Conservation (phyloP, 2,797 vertebrate genomes). For the Chiloscyllium punctatum region DNA sequence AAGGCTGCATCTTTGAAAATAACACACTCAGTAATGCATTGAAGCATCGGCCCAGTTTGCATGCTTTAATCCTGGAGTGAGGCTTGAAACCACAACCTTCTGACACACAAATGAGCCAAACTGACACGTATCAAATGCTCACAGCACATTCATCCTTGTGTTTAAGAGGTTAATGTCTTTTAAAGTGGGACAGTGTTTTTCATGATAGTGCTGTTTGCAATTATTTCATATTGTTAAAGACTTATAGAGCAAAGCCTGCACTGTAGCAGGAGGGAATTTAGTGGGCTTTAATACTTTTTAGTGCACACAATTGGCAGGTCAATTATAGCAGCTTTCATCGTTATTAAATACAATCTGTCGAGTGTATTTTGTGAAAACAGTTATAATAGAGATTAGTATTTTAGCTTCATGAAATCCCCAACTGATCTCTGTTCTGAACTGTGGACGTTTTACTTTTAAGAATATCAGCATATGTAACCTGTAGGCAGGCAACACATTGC, state of each 20-base stretch:
- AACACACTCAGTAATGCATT: not conserved
- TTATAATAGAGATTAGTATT: slow-evolving; percentile 1
- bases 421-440: not conserved
- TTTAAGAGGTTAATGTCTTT: not conserved
- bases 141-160: not conserved
- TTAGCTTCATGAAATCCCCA: slow-evolving; percentile 13
- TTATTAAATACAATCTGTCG: slow-evolving; percentile 14
- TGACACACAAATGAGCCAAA: not conserved
- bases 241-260: not conserved
- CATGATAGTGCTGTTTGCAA: not conserved
- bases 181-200: not conserved
- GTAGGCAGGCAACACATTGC: not conserved
- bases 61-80: not conserved
- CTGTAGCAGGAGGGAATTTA: not conserved
- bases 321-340: not conserved
- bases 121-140: not conserved
- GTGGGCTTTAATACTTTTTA: not conserved
- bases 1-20: not conserved
- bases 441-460: not conserved
- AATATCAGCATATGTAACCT: not conserved
- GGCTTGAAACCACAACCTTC: not conserved
- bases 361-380: not conserved
- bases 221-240: slow-evolving; percentile 20
- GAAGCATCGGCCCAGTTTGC: not conserved
- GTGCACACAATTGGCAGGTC: not conserved